A percentile compares a stretch with the other conserved stretches of the same genome.
Evolutionary conservation across 1,140 invertebrate species (phyloP).

Genomic region (Scaptodrosophila lebanonensis): DNA sequence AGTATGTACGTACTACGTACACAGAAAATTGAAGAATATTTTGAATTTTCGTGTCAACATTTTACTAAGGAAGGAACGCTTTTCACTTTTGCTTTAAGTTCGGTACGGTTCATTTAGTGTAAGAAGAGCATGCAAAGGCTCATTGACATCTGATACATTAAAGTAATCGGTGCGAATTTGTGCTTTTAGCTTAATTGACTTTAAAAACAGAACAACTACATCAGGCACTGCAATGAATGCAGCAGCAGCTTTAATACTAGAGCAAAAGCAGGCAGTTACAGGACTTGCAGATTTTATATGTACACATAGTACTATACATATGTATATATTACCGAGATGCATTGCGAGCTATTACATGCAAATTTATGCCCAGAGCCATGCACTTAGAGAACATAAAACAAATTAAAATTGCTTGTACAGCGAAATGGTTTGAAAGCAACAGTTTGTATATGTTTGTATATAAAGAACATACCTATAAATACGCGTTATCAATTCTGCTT

Average conservation of each 20-base stretch:
- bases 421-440: no score
- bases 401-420: conserved; percentile 21
- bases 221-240: neutral
- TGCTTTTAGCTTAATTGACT: conserved; percentile 7
- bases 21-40: no score
- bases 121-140: neutral
- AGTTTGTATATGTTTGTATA: no score
- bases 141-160: neutral
- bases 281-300: neutral
- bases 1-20: neutral
- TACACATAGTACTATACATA: neutral
- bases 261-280: neutral
- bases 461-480: neutral
- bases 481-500: no score
- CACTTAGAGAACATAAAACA: conserved; percentile 7
- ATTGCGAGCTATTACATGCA: conserved; percentile 36
- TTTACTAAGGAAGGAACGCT: no score
- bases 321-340: conserved; percentile 35
- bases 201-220: neutral
- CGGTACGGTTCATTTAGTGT: neutral
- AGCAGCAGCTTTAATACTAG: conserved; percentile 1
- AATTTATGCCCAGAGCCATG: conserved; percentile 6
- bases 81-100: conserved; percentile 14
- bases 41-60: no score
- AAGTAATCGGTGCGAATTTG: neutral